Evolutionary conservation across 1,140 invertebrate species (phyloP).

Genomic region (Coptotermes formosanus): DNA sequence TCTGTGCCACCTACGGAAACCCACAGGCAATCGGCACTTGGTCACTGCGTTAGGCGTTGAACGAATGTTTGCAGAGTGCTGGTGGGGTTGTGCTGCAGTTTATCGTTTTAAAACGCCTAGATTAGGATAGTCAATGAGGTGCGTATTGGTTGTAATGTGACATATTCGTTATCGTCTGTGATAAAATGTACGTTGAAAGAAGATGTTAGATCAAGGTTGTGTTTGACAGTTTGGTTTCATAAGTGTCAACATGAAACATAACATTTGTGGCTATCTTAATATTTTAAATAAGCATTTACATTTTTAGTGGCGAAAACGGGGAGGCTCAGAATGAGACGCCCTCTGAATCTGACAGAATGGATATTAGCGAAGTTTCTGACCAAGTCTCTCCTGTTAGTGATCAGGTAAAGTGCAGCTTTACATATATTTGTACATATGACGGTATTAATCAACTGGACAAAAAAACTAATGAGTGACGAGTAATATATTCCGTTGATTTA

Average conservation of each 20-base stretch:
- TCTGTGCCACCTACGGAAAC: no score
- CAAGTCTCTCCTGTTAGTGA: slow-evolving; percentile 29
- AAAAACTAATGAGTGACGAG: background rate
- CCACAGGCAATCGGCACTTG: no score
- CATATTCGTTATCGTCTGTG: background rate
- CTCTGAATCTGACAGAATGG: slow-evolving; percentile 36
- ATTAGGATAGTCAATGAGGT: background rate
- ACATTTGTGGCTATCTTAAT: background rate
- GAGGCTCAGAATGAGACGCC: slow-evolving; percentile 30
- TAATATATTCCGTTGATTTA: background rate
- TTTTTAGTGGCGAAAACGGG: slow-evolving; percentile 23
- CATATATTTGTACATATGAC: background rate
- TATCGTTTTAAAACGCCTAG: background rate
- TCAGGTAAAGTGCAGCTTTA: background rate
- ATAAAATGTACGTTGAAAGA: background rate
- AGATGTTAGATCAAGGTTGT: background rate
- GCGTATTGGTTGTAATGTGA: background rate
- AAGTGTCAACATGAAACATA: background rate
- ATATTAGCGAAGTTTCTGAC: slow-evolving; percentile 36
- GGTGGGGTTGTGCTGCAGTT: background rate
- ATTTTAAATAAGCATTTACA: background rate
- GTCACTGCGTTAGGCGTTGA: background rate
- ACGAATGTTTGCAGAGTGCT: background rate
- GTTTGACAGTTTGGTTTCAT: background rate
- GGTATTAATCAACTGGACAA: no score